Base-by-base conservation (phyloP, 2,113 vertebrate species). In the Platysternon megacephalum region DNA sequence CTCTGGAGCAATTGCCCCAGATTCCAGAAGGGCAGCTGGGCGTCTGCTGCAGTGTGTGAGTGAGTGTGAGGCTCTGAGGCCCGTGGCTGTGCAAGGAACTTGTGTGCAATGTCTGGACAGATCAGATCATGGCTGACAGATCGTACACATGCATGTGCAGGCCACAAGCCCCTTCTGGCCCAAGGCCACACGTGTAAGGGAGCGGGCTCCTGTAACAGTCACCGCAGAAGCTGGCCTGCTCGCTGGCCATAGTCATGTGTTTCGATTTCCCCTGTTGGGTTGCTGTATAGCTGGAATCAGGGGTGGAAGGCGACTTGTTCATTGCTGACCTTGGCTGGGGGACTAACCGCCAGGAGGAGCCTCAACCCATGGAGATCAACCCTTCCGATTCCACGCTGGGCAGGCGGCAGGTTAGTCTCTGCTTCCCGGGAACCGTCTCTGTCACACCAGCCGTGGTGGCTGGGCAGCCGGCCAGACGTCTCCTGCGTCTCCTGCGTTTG, bases 281-380 rank as follows among this genome's bases (percentile, higher is more conserved):
- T 74, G 6, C 93, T 90, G 3, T 82, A 1, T 85, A 97, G 97
- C 68, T 55, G 86, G 95, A 95, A 12, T 7, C 2, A 1, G 89
- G 79, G 48, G 82, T 52, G 91, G 46, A 86, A 42, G 90, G 76
- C 81, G 88, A 90, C 79, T 16, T 46, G 39, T 46, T 6, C 42
- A 28, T 78, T 16, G 42, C 24, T 76, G 24, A 2, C 24, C 42
- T 21, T 0, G 86, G 86, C 92, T 2, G 5, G 28, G 11, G 42
- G 39, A 72, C 65, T 39, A 22, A 72, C n/a, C 82, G 79, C 86
- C 93, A 6, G 0, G 28, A 91, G 74, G 79, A 0, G 0, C 92
- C 17, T 0, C 91, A 11, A 24, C 13, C 3, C 5, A 0, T 5
- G 48, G 1, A 1, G 1, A 21, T 0, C 16, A 92, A 93, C 17